Conservation (phyloP, 2,888 invertebrate genomes). For the Nasonia oneida region DNA sequence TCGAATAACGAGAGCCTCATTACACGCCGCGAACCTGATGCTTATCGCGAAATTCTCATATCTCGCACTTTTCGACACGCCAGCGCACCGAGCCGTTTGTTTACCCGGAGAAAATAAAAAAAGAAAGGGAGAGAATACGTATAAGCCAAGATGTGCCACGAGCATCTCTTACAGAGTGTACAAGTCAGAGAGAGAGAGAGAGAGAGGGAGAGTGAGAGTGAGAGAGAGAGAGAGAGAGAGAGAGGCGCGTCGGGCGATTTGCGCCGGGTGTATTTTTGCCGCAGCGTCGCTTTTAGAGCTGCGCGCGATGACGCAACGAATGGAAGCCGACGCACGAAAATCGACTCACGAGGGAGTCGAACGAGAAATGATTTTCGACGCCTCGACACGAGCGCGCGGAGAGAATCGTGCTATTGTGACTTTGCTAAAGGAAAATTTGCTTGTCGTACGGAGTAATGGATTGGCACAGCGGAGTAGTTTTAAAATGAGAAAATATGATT, state of each 20-base stretch:
- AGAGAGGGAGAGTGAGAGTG: background rate
- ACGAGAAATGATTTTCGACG: constrained; percentile 18
- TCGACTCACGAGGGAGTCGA: constrained; percentile 28
- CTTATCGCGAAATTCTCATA: constrained; percentile 31
- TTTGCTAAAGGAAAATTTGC: background rate
- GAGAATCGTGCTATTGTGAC: background rate
- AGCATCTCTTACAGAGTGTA: background rate
- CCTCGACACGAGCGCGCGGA: background rate
- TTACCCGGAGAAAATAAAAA: constrained; percentile 45
- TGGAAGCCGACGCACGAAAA: constrained; percentile 52
- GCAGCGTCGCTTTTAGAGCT: constrained; percentile 70
- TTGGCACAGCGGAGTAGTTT: too few species aligned
- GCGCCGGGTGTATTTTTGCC: constrained; percentile 70
- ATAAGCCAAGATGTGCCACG: constrained; percentile 1
- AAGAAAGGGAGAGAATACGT: background rate
- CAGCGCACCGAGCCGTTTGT: constrained; percentile 42
- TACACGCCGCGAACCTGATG: background rate
- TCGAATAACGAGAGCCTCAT: background rate
- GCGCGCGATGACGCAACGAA: constrained; percentile 68
- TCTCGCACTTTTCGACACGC: background rate
- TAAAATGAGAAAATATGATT: too few species aligned
- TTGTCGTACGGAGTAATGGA: too few species aligned
- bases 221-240: background rate
- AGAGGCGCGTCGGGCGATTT: constrained; percentile 47
- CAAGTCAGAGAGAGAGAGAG: background rate